phyloP scores from a whole-genome alignment of 2,797 vertebrate genomes.

The Peromyscus attwateri region DNA sequence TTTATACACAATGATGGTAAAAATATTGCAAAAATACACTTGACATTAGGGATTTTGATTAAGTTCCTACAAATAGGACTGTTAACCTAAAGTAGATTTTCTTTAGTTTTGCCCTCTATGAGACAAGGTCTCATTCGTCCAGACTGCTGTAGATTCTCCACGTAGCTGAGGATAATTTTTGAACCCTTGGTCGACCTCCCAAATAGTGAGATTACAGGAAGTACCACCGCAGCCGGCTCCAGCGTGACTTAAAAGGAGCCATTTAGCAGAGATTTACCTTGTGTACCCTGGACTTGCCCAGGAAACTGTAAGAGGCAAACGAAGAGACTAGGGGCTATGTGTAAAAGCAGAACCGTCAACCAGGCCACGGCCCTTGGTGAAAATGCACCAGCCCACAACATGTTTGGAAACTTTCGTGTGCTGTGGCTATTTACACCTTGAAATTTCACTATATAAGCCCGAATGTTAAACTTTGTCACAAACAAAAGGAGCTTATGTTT shows the following conservation, averaged over 20 bases:
- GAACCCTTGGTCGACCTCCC: not conserved
- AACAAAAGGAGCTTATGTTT: not conserved
- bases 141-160: too few relatives aligned
- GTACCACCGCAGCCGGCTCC: not conserved
- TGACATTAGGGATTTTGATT: not conserved
- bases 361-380: not conserved
- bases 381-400: not conserved
- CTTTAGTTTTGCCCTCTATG: not conserved
- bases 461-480: not conserved
- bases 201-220: not conserved
- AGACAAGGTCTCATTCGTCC: not conserved
- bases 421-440: not conserved
- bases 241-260: not conserved
- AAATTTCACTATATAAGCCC: not conserved
- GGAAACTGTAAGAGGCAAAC: not conserved
- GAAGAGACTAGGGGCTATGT: not conserved
- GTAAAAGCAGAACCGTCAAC: not conserved
- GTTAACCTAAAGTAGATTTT: not conserved
- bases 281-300: not conserved
- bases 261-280: not conserved
- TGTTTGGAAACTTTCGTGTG: not conserved
- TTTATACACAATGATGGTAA: not conserved
- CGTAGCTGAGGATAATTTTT: not conserved
- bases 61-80: not conserved
- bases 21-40: not conserved